These are phyloP conservation scores for Nibea albiflora DNA, from an alignment of 2,113 vertebrate genomes.

Conservation along the genomic window DNA sequence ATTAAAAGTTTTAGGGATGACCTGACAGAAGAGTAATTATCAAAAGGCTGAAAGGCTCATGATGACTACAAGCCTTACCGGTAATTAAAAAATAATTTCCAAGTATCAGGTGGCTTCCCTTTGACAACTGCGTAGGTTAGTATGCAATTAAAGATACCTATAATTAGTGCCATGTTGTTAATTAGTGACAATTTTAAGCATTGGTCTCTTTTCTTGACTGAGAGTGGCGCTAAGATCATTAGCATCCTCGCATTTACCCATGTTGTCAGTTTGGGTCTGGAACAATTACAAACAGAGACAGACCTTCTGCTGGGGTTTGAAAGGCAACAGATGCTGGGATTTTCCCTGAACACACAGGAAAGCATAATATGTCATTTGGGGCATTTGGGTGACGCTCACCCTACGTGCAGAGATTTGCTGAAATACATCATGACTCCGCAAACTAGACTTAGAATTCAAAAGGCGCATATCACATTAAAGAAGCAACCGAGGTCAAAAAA, in stretches of 20 bases:
- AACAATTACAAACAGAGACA: constrained; percentile 50
- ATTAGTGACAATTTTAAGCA: constrained; percentile 81
- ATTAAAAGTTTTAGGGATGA: constrained; percentile 77
- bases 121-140: constrained; percentile 83
- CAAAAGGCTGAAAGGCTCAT: constrained; percentile 62
- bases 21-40: constrained; percentile 78
- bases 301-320: constrained; percentile 48
- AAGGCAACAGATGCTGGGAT: constrained; percentile 58
- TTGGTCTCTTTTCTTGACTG: constrained; percentile 64
- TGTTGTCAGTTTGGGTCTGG: constrained; percentile 38
- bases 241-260: constrained; percentile 48
- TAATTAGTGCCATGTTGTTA: constrained; percentile 84
- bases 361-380: constrained; percentile 29
- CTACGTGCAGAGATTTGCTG: background rate
- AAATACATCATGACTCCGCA: background rate
- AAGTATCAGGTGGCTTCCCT: constrained; percentile 84
- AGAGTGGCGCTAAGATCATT: constrained; percentile 61
- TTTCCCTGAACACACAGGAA: constrained; percentile 47
- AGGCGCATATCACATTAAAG: background rate
- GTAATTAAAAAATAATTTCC: constrained; percentile 86
- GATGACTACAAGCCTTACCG: constrained; percentile 66
- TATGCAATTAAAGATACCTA: constrained; percentile 84
- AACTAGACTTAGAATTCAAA: background rate
- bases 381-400: background rate
- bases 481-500: background rate